Evolutionary conservation across 2,113 vertebrate genomes (phyloP).

Genomic region (Emydura subglobosa): DNA sequence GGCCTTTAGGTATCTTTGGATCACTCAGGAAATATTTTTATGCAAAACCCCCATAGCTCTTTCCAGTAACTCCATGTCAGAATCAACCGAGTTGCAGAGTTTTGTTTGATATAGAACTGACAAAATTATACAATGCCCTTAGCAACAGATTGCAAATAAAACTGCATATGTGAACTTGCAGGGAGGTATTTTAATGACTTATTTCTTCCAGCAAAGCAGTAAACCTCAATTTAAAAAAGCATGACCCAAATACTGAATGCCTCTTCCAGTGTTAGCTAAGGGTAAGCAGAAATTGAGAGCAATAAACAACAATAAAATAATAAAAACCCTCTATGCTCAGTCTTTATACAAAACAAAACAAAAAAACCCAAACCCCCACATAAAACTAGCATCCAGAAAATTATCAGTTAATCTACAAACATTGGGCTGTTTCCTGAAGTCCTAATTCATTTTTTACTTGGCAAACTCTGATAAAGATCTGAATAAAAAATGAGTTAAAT

Average conservation of each 20-base stretch:
- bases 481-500: neutral
- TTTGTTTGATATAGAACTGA: slow-evolving; percentile 51
- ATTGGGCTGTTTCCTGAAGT: neutral
- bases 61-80: slow-evolving; percentile 57
- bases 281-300: neutral
- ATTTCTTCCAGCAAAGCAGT: neutral
- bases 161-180: neutral
- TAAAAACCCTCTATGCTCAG: neutral
- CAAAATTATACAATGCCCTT: slow-evolving; percentile 29
- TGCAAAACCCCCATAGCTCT: slow-evolving; percentile 39
- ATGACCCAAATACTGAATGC: neutral
- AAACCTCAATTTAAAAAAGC: neutral
- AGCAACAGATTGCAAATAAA: slow-evolving; percentile 21
- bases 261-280: neutral
- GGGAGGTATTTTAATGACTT: slow-evolving; percentile 2
- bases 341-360: neutral
- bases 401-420: neutral
- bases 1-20: slow-evolving; percentile 52
- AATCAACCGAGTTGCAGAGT: slow-evolving; percentile 5
- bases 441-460: neutral
- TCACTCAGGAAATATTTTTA: slow-evolving; percentile 62
- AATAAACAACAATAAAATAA: neutral
- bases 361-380: neutral
- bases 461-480: neutral
- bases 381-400: neutral